These are phyloP conservation scores for Argyrosomus regius DNA, from an alignment of 2,797 vertebrate genomes.

Conservation along the genomic window DNA sequence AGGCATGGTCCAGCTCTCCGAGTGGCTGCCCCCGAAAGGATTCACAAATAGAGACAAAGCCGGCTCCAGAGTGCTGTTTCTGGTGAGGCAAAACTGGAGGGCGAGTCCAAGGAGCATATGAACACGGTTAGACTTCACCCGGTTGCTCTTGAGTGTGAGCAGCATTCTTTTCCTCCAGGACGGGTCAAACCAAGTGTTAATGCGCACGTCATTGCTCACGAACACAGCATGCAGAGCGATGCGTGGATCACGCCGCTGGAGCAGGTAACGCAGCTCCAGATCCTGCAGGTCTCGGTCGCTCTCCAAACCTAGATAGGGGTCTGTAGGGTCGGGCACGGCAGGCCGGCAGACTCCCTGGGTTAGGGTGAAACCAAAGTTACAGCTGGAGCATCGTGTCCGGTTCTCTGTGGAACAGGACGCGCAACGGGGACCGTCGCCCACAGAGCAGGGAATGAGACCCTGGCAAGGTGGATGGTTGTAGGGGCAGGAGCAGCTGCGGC, in stretches of 20 bases:
- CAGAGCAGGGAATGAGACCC: slow-evolving; percentile 87
- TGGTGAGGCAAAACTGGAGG: slow-evolving; percentile 94
- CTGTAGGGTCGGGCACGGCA: slow-evolving; percentile 93
- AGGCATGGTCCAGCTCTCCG: slow-evolving; percentile 98
- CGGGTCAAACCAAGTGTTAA: slow-evolving; percentile 97
- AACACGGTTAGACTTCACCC: slow-evolving; percentile 94
- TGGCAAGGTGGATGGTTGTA: slow-evolving; percentile 91
- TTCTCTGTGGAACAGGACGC: slow-evolving; percentile 91
- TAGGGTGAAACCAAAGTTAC: slow-evolving; percentile 91
- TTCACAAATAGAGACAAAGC: slow-evolving; percentile 94
- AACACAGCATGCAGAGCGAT: slow-evolving; percentile 93
- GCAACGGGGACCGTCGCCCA: slow-evolving; percentile 90
- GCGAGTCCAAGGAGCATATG: slow-evolving; percentile 95
- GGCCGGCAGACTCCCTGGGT: slow-evolving; percentile 93
- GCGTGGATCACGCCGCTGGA: slow-evolving; percentile 90
- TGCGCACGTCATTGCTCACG: slow-evolving; percentile 95
- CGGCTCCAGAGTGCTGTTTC: slow-evolving; percentile 95
- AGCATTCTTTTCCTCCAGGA: slow-evolving; percentile 97
- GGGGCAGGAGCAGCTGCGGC: slow-evolving; percentile 91
- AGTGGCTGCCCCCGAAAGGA: slow-evolving; percentile 97
- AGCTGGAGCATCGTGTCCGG: slow-evolving; percentile 92
- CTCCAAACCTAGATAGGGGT: slow-evolving; percentile 96
- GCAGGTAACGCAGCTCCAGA: slow-evolving; percentile 90
- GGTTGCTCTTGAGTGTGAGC: slow-evolving; percentile 97
- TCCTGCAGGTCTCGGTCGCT: slow-evolving; percentile 93